These are phyloP conservation scores for Echinarachnius parma DNA, from an alignment of 53 echinoderm and acorn worm species.

Conservation along the genomic window DNA sequence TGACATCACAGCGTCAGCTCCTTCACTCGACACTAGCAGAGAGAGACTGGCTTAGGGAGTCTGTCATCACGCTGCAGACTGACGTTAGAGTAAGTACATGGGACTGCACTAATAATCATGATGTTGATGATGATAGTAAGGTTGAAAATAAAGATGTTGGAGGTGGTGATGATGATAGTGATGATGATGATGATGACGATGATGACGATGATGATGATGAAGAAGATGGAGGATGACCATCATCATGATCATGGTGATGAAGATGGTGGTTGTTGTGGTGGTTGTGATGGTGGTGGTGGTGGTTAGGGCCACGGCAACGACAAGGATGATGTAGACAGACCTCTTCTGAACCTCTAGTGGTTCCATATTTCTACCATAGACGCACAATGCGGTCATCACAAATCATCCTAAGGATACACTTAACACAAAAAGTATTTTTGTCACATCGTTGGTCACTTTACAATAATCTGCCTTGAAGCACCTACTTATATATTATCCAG, in stretches of 20 bases:
- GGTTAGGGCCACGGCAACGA: not conserved
- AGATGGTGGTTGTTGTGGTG: not conserved
- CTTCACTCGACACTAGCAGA: conserved; percentile 74
- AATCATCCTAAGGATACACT: no score
- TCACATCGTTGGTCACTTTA: no score
- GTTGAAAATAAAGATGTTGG: no score
- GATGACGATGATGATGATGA: not conserved
- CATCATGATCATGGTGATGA: conserved; percentile 2
- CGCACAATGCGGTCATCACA: no score
- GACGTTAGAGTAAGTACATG: conserved; percentile 29
- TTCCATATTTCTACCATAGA: no score
- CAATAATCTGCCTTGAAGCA: no score
- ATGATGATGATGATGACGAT: not conserved
- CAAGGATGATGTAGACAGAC: not conserved
- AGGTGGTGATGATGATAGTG: conserved; percentile 3
- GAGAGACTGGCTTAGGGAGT: conserved; percentile 58
- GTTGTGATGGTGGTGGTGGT: conserved; percentile 1
- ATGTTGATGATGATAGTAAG: no score
- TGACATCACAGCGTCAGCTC: conserved; percentile 64
- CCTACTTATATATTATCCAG: no score
- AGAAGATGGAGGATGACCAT: no score
- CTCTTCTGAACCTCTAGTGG: no score
- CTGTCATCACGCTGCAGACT: conserved; percentile 34
- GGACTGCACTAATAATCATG: no score
- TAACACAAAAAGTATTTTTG: no score